Percentiles rank a stretch among this genome's conserved stretches.
Evolutionary conservation across 2,797 vertebrate genomes (phyloP).

Genomic region (Enteromius anoplus): DNA sequence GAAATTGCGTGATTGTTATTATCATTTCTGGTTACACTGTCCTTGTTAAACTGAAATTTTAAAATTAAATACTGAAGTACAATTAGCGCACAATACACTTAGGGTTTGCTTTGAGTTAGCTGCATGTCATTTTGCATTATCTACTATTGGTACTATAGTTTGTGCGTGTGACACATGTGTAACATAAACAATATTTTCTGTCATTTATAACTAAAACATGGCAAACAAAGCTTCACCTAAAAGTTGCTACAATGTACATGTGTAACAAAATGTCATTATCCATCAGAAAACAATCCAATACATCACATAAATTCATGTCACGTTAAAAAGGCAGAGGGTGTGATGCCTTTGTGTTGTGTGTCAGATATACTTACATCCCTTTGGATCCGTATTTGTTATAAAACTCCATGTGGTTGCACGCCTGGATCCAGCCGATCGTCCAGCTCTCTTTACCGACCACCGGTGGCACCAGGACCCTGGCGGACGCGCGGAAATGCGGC

Average conservation of each 20-base stretch:
- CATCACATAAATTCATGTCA: background rate
- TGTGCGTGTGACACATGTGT: background rate
- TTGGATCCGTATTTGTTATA: conserved; percentile 94
- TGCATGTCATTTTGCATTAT: background rate
- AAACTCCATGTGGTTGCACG: conserved; percentile 99
- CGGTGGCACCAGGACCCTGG: conserved; percentile 90
- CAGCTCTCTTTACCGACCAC: conserved; percentile 91
- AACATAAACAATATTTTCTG: background rate
- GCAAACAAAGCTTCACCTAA: background rate
- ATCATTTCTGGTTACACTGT: background rate
- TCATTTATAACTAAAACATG: background rate
- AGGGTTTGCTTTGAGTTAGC: background rate
- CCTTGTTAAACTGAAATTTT: background rate
- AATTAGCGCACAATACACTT: background rate
- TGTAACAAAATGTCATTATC: background rate
- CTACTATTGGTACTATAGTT: background rate
- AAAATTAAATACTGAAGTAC: background rate
- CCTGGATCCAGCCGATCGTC: conserved; percentile 98
- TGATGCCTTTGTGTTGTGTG: background rate
- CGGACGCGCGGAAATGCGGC: conserved; percentile 93
- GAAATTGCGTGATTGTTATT: background rate
- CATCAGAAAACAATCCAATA: background rate
- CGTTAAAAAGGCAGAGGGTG: background rate
- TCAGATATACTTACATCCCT: conserved; percentile 89
- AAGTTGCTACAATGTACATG: background rate